These are phyloP conservation scores for Ptychadena robeensis DNA, from an alignment of 2,797 vertebrate genomes.

Conservation along the genomic window DNA sequence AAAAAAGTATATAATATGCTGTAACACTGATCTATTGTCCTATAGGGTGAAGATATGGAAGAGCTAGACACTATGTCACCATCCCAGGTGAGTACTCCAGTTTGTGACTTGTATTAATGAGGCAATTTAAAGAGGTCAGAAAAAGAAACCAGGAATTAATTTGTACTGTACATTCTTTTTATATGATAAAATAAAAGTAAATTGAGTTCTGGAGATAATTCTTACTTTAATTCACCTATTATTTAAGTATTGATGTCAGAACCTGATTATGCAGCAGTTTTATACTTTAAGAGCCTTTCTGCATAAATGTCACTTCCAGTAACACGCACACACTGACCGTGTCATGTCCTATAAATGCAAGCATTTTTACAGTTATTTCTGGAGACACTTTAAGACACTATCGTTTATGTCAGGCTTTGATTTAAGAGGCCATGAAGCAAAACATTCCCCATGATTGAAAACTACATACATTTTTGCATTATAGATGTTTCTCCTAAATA, in stretches of 20 bases:
- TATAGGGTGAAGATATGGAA: slow-evolving; percentile 55
- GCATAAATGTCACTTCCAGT: slow-evolving; percentile 1
- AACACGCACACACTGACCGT: not conserved
- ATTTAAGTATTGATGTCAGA: not conserved
- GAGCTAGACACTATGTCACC: slow-evolving; percentile 57
- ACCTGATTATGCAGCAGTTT: not conserved
- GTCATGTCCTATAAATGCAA: not conserved
- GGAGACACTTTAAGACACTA: not conserved
- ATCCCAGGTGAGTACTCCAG: slow-evolving; percentile 45
- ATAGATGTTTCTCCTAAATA: not conserved
- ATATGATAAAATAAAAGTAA: not conserved
- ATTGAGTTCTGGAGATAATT: not conserved
- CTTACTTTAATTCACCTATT: not conserved
- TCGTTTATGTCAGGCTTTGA: not conserved
- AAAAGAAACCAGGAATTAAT: not conserved
- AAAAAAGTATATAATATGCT: no score
- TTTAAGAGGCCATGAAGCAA: not conserved
- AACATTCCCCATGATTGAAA: no score
- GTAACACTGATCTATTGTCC: not conserved
- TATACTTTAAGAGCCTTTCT: not conserved
- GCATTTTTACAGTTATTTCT: not conserved
- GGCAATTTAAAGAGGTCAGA: not conserved
- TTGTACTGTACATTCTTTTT: not conserved
- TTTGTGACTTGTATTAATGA: not conserved
- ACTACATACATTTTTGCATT: not conserved